Percentiles rank a stretch among this genome's conserved stretches.
phyloP scores from a whole-genome alignment of 2,113 vertebrate species.

The mouse (Mus musculus) region GRCm39 chr14:85887001-85887500 shows the following conservation, averaged over 20 bases:
- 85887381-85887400: not conserved
- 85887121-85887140: conserved; percentile 49
- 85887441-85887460: not conserved
- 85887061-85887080: not conserved
- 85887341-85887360: conserved; percentile 59
- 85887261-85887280: conserved; percentile 66
- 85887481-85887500: conserved; percentile 45
- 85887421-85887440: not conserved
- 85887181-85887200: conserved; percentile 68
- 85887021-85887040: not conserved
- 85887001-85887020: not conserved
- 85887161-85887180: conserved; percentile 45
- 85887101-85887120: conserved; percentile 47
- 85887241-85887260: conserved; percentile 75
- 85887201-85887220: conserved; percentile 45
- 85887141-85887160: conserved; percentile 30
- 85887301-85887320: conserved; percentile 54
- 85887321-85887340: conserved; percentile 54
- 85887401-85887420: not conserved
- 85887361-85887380: conserved; percentile 52
- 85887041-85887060: not conserved
- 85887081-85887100: conserved; percentile 57
- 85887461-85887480: conserved; percentile 27
- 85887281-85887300: conserved; percentile 60
- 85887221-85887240: conserved; percentile 48